phyloP scores from a whole-genome alignment of 2,888 invertebrate species.

The Trichogramma evanescens region DNA sequence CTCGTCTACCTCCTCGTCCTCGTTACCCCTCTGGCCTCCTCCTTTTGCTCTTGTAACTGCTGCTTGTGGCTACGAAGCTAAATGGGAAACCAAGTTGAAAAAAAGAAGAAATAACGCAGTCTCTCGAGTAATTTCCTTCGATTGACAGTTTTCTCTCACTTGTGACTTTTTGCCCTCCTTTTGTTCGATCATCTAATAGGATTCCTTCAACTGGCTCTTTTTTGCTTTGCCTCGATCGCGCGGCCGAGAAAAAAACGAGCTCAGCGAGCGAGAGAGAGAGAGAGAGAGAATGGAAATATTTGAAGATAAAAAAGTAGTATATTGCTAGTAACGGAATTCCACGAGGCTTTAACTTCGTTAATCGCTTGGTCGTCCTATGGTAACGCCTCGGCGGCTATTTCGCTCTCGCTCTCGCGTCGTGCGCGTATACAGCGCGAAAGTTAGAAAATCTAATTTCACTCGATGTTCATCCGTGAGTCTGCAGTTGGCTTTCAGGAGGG shows the following conservation, averaged over 20 bases:
- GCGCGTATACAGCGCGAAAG: slow-evolving; percentile 3
- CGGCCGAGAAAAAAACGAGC: neutral
- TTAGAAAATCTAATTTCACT: slow-evolving; percentile 17
- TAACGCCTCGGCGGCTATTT: too few species aligned
- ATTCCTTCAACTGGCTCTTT: slow-evolving; percentile 6
- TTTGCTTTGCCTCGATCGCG: slow-evolving; percentile 1
- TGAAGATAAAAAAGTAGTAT: slow-evolving; percentile 4
- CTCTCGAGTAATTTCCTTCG: slow-evolving; percentile 3
- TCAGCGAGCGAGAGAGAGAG: too few species aligned
- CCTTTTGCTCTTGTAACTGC: neutral
- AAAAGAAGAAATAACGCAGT: neutral
- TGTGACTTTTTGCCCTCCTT: neutral
- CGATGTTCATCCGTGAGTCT: neutral
- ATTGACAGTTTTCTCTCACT: slow-evolving; percentile 10
- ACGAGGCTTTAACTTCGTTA: slow-evolving; percentile 14
- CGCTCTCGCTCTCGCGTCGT: neutral
- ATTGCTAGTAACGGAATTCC: slow-evolving; percentile 5
- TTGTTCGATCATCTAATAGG: slow-evolving; percentile 9
- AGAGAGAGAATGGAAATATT: slow-evolving; percentile 12
- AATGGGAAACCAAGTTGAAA: neutral
- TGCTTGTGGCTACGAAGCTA: neutral
- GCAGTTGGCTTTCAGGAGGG: too few species aligned
- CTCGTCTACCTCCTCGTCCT: slow-evolving; percentile 1
- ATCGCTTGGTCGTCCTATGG: neutral
- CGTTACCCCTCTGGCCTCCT: neutral